Evolutionary conservation across 2,113 vertebrate species (phyloP), one percentile per base, ranked within the genome.

Genomic region (Neogobius melanostomus): DNA sequence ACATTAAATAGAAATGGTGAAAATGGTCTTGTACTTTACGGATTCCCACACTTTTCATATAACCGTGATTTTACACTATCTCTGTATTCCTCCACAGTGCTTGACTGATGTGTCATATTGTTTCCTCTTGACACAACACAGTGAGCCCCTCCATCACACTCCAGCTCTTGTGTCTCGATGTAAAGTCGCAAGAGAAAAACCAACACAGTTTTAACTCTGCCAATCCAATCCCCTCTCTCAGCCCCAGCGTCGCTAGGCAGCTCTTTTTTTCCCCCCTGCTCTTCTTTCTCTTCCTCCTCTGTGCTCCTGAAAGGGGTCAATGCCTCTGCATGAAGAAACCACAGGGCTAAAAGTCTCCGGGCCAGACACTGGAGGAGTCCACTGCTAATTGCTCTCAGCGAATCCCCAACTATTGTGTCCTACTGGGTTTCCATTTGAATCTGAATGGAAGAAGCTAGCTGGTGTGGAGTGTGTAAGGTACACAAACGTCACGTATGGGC

Each of bases 381-480:
- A 89, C 87, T 89, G 85, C 91, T 89, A 90, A 90, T 91, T 91
- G 90, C 88, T 91, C 84, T 83, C 60, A 79, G 88, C 73, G 82
- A 84, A 89, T 85, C 85, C 77, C 64, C 28, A 42, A 57, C 78
- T 66, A 91, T 88, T 91, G 89, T 88, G 76, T 82, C 72, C 74
- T 69, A 53, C 79, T 81, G 74, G 84, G 72, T 84, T 91, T 82
- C 75, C 71, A 93, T 93, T 93, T 93, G 88, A 94, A 94, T 93
- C 89, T 93, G 88, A 94, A 93, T 91, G 77, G 86, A 72, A 76
- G 78, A 78, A 79, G 85, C 87, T 89, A 77, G 82, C 90, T 89
- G 86, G 86, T 90, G 84, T 81, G 85, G 82, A 84, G 90, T 91
- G 90, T 91, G 91, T 91, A 90, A 91, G 85, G 91, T 91, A 92